Percentiles rank a stretch among this genome's conserved stretches.
These are phyloP conservation scores for Philypnodon macrostomus DNA, from an alignment of 2,797 vertebrate genomes.

Conservation along the genomic window DNA sequence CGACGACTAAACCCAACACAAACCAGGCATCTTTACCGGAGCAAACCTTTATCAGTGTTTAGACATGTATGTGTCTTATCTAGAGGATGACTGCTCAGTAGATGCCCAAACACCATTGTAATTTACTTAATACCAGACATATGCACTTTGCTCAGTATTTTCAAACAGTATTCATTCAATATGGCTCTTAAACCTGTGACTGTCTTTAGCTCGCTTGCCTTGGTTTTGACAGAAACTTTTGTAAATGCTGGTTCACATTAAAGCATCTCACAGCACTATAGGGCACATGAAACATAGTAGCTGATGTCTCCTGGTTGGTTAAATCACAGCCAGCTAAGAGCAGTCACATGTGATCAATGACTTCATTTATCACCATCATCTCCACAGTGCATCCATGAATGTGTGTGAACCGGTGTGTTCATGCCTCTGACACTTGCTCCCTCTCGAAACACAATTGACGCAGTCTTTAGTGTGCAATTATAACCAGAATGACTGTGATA, in stretches of 20 bases:
- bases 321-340: conserved; percentile 57
- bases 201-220: no score
- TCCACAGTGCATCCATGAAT: conserved; percentile 8
- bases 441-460: conserved; percentile 53
- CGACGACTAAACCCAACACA: conserved; percentile 6
- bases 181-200: no score
- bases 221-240: not conserved
- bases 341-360: conserved; percentile 64
- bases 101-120: no score
- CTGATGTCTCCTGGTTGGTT: conserved; percentile 40
- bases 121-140: no score
- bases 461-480: conserved; percentile 72
- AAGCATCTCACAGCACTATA: not conserved
- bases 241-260: conserved; percentile 5
- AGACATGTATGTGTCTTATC: no score
- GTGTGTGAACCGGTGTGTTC: conserved; percentile 15
- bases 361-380: conserved; percentile 58
- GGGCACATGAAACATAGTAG: conserved; percentile 28
- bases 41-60: conserved; percentile 8
- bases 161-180: no score
- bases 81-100: no score
- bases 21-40: conserved; percentile 24
- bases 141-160: no score
- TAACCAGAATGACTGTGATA: conserved; percentile 54
- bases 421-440: conserved; percentile 27